Percentiles rank a stretch among this genome's conserved stretches.
Conservation (phyloP, 23 tunicate species). For the Aplidium turbinatum region DNA sequence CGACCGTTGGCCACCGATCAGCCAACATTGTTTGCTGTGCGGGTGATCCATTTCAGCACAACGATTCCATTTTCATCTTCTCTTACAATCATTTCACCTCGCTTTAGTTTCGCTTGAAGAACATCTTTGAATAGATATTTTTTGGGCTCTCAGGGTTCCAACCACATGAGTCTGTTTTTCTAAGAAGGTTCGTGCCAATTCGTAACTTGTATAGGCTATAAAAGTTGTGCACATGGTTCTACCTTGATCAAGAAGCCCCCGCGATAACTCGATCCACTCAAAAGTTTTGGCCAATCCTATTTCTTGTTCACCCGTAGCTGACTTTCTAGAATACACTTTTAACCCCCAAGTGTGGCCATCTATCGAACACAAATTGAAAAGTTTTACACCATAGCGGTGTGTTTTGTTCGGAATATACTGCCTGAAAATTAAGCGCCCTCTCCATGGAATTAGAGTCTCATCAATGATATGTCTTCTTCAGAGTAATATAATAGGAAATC, state of each 20-base stretch:
- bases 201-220: slow-evolving; percentile 34
- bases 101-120: slow-evolving; percentile 24
- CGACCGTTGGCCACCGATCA: too few species aligned
- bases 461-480: slow-evolving; percentile 33
- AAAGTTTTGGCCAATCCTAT: slow-evolving; percentile 25
- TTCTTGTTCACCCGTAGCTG: slow-evolving; percentile 31
- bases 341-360: slow-evolving; percentile 25
- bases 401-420: slow-evolving; percentile 39
- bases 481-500: slow-evolving; percentile 14
- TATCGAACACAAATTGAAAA: slow-evolving; percentile 28
- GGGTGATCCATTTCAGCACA: slow-evolving; percentile 40
- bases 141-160: slow-evolving; percentile 34
- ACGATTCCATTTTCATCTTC: slow-evolving; percentile 36
- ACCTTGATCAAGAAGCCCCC: slow-evolving; percentile 26
- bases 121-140: slow-evolving; percentile 22
- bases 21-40: too few species aligned
- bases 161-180: slow-evolving; percentile 34
- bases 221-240: slow-evolving; percentile 23
- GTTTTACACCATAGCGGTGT: slow-evolving; percentile 31
- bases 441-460: slow-evolving; percentile 43
- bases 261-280: slow-evolving; percentile 22
- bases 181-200: slow-evolving; percentile 11
- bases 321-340: slow-evolving; percentile 19
- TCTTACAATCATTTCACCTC: slow-evolving; percentile 41
- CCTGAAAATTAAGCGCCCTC: slow-evolving; percentile 32